phyloP scores from a whole-genome alignment of 2,113 vertebrate genomes.

The Talpa occidentalis region DNA sequence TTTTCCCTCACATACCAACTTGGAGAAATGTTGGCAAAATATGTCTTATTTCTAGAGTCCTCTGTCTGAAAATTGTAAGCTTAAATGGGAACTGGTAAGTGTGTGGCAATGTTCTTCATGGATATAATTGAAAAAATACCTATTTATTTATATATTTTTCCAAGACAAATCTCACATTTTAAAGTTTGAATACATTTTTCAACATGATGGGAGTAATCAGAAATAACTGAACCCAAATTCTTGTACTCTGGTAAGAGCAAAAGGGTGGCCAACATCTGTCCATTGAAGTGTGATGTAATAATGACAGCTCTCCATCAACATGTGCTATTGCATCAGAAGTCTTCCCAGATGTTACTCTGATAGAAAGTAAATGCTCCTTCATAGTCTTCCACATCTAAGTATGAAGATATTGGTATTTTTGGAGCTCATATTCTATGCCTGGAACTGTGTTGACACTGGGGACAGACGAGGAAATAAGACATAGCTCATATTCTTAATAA shows the following conservation, averaged over 20 bases:
- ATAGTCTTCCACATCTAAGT: slow-evolving; percentile 27
- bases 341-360: slow-evolving; percentile 36
- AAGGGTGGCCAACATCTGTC: slow-evolving; percentile 65
- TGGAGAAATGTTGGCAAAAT: neutral
- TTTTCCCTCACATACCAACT: neutral
- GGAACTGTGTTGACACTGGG: neutral
- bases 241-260: slow-evolving; percentile 76
- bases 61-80: neutral
- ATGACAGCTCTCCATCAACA: neutral
- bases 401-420: neutral
- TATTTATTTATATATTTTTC: neutral
- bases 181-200: slow-evolving; percentile 71
- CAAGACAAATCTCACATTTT: slow-evolving; percentile 68
- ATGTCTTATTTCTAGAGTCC: neutral
- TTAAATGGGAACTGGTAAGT: slow-evolving; percentile 44
- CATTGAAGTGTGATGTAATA: slow-evolving; percentile 37
- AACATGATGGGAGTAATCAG: slow-evolving; percentile 73
- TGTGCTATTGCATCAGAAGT: neutral
- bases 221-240: slow-evolving; percentile 68
- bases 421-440: neutral
- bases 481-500: neutral
- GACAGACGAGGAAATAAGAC: neutral
- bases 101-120: slow-evolving; percentile 31
- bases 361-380: slow-evolving; percentile 11
- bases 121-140: slow-evolving; percentile 53